Base-by-base conservation (phyloP, 1,140 invertebrate species). In the Lordiphosa collinella region DNA sequence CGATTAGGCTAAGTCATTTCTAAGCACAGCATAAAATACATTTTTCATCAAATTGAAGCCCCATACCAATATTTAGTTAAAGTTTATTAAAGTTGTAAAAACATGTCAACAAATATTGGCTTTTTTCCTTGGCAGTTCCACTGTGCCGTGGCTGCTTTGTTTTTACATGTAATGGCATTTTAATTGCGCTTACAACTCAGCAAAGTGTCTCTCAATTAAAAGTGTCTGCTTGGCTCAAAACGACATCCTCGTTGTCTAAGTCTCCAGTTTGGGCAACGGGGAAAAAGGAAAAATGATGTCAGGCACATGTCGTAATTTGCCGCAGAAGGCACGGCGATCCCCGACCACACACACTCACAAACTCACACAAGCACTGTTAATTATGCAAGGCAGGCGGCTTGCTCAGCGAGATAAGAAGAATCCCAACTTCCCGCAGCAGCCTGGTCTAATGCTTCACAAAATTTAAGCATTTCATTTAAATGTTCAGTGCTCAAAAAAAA, bases 121-220 rank as follows among this genome's bases (percentile, higher is more conserved):
- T 0, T 16, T 43, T n/a, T 1, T 1, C 29, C 0, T 2, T 29
- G 2, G 8, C 8, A 2, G 6, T 8, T 29, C 7, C 57, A 74
- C 65, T 51, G 65, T 59, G 43, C 48, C 5, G 32, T 22, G 8
- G 18, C 38, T 40, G 49, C 48, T 54, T 72, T 71, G 55, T 82
- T 68, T 84, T 82, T 56, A 43, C 57, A 72, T 72, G 59, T 84
- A 84, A 82, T 82, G 79, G 72, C 78, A 78, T 84, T 84, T 84
- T 84, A 84, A 84, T 84, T 84, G 78, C 78, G 47, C 53, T 60
- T 62, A 59, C 68, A 78, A 75, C 67, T 76, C 62, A 84, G 57
- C 68, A 56, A 72, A 84, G 78, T 84, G 78, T 76, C 69, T 84
- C 78, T 84, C 79, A 84, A 84, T 84, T 84, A 84, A 84, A 84